Percentiles rank a stretch among this genome's conserved stretches.
Evolutionary conservation across 2,888 invertebrate genomes (phyloP).

Genomic region (Toxonevra muliebris): DNA sequence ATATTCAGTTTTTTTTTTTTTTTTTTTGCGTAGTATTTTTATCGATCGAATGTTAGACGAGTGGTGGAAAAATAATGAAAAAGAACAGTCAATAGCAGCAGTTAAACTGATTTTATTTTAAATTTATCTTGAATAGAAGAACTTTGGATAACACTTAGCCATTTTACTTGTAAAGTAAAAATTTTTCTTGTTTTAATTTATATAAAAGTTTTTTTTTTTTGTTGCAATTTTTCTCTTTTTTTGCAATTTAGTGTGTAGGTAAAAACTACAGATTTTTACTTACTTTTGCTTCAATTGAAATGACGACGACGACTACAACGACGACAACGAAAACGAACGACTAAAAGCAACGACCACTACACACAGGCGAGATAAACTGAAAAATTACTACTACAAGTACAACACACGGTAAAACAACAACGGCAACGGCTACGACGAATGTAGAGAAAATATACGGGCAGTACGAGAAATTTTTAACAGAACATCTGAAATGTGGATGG

Average conservation of each 20-base stretch:
- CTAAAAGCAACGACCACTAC: slow-evolving; percentile 55
- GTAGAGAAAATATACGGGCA: neutral
- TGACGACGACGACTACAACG: slow-evolving; percentile 63
- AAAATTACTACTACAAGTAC: neutral
- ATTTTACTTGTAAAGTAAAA: too few relatives aligned
- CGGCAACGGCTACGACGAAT: neutral
- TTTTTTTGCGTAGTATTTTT: slow-evolving; percentile 62
- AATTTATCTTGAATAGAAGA: too few relatives aligned
- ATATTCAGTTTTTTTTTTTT: slow-evolving; percentile 38
- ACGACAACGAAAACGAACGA: slow-evolving; percentile 57
- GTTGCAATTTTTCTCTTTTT: slow-evolving; percentile 32
- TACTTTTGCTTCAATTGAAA: slow-evolving; percentile 63
- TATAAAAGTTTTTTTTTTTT: slow-evolving; percentile 30
- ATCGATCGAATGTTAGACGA: slow-evolving; percentile 49
- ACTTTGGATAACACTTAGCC: too few relatives aligned
- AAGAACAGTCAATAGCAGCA: slow-evolving; percentile 21
- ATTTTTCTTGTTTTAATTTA: slow-evolving; percentile 9
- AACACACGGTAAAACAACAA: neutral
- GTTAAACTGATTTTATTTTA: too few relatives aligned
- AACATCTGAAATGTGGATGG: slow-evolving; percentile 22
- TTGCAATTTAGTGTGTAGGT: slow-evolving; percentile 39
- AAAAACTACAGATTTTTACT: slow-evolving; percentile 53
- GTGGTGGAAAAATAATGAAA: slow-evolving; percentile 29
- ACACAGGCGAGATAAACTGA: slow-evolving; percentile 14
- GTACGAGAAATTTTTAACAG: neutral